Conservation (phyloP, 2,113 vertebrate species). For the Oophaga pumilio region DNA sequence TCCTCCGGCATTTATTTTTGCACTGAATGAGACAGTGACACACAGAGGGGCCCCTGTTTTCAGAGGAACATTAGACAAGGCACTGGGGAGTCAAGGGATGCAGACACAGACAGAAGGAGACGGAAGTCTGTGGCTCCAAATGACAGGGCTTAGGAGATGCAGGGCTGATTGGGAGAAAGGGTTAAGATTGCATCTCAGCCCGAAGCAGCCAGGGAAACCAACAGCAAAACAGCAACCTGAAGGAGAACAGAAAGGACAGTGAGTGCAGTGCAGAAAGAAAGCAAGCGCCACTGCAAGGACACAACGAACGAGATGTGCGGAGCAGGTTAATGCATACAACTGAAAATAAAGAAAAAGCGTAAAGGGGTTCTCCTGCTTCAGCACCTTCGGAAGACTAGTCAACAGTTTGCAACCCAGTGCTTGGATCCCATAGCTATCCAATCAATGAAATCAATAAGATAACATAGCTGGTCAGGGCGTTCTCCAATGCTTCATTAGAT, state of each 20-base stretch:
- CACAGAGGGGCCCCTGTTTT: conserved; percentile 25
- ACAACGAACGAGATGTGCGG: neutral
- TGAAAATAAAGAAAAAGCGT: neutral
- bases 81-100: conserved; percentile 55
- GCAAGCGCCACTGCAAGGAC: neutral
- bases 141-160: conserved; percentile 45
- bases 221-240: conserved; percentile 92
- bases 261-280: neutral
- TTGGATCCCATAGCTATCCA: neutral
- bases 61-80: conserved; percentile 53
- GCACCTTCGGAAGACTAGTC: neutral
- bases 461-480: neutral
- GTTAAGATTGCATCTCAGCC: conserved; percentile 90
- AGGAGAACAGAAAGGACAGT: conserved; percentile 41
- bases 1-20: neutral
- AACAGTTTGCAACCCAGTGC: neutral
- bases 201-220: conserved; percentile 97
- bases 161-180: conserved; percentile 11
- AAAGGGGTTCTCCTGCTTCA: neutral
- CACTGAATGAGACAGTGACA: conserved; percentile 37
- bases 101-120: conserved; percentile 42
- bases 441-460: neutral
- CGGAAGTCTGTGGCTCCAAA: conserved; percentile 58
- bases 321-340: neutral
- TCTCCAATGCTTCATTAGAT: neutral